A percentile compares a stretch with the other conserved stretches of the same genome.
Conservation (phyloP, 2,113 vertebrate genomes). For the Desmodus rotundus region DNA sequence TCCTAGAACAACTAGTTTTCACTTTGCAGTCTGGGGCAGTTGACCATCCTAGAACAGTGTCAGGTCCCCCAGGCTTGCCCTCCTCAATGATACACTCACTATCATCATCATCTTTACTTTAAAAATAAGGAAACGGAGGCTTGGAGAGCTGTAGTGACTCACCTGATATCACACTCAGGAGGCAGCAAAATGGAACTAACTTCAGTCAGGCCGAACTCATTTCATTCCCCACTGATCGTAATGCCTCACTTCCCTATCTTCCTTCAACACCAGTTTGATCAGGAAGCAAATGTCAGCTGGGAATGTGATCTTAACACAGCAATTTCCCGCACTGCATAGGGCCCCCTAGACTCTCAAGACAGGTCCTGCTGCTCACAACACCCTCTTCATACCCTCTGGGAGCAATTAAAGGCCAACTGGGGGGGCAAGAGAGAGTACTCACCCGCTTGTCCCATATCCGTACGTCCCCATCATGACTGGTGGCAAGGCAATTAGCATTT, state of each 20-base stretch:
- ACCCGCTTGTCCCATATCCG: constrained; percentile 98
- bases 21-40: background rate
- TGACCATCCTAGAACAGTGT: background rate
- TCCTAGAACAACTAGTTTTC: background rate
- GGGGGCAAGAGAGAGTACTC: constrained; percentile 57
- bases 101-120: background rate
- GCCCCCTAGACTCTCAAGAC: background rate
- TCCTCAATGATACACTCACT: background rate
- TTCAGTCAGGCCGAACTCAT: background rate
- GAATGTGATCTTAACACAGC: background rate
- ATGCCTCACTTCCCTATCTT: background rate
- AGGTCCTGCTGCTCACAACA: background rate
- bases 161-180: background rate
- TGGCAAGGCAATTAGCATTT: constrained; percentile 91
- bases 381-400: background rate
- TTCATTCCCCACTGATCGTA: background rate
- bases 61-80: background rate
- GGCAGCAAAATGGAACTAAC: background rate
- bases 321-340: background rate
- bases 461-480: constrained; percentile 96
- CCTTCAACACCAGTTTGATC: background rate
- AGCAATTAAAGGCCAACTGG: background rate
- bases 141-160: background rate
- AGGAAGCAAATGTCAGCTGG: background rate
- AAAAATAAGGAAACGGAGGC: background rate